Percentiles rank a stretch among this genome's conserved stretches.
Evolutionary conservation across 30 jellyfish, hydroid and myxozoan species (phyloP).

Genomic region (Chrysaora quinquecirrha): DNA sequence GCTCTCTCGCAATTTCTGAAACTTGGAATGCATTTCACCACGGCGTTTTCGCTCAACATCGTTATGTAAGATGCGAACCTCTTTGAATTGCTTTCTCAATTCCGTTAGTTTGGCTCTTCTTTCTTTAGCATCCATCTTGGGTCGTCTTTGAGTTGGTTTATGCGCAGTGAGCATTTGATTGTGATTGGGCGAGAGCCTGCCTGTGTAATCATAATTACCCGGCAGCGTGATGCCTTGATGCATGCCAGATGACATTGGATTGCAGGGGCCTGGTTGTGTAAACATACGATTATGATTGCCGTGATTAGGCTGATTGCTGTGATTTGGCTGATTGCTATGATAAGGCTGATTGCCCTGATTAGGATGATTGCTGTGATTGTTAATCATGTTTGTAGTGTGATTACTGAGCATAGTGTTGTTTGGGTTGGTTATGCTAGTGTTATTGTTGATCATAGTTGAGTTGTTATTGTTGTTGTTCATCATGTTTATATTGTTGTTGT

Average conservation of each 20-base stretch:
- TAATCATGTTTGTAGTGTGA: too few species aligned
- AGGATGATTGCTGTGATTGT: too few species aligned
- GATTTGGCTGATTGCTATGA: too few species aligned
- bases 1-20: conserved; percentile 69
- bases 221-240: conserved; percentile 25
- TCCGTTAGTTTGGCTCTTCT: conserved; percentile 27
- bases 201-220: conserved; percentile 5
- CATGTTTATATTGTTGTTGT: background rate
- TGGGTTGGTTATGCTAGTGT: background rate
- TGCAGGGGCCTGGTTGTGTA: conserved; percentile 34
- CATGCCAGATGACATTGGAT: background rate
- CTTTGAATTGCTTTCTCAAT: conserved; percentile 45
- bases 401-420: background rate
- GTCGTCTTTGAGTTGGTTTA: background rate
- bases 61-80: conserved; percentile 69
- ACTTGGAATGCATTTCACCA: conserved; percentile 76
- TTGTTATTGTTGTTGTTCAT: background rate
- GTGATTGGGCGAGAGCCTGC: background rate
- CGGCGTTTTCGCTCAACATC: conserved; percentile 74
- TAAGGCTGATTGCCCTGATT: too few species aligned
- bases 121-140: conserved; percentile 9
- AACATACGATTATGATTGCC: background rate
- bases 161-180: background rate
- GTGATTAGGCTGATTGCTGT: too few species aligned
- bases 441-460: background rate